Conservation (phyloP, 2,113 vertebrate species). For the Erythrocebus patas region DNA sequence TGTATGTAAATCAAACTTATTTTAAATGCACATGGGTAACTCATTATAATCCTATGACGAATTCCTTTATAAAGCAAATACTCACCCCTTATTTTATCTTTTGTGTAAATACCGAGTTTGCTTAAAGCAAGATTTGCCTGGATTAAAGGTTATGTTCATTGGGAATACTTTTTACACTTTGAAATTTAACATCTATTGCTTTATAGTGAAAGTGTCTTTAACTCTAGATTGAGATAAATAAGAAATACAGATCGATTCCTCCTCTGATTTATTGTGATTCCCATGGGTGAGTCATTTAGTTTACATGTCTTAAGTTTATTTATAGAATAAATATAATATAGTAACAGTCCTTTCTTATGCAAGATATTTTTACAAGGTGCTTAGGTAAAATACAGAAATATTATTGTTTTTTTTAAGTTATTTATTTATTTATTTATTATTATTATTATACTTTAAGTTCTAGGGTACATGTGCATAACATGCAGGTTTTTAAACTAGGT, state of each 20-base stretch:
- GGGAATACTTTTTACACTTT: slow-evolving; percentile 42
- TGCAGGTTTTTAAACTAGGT: background rate
- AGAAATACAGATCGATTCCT: background rate
- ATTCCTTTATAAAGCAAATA: slow-evolving; percentile 66
- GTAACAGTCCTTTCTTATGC: background rate
- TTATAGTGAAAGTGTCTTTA: background rate
- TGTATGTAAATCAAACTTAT: slow-evolving; percentile 34
- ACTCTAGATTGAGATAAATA: slow-evolving; percentile 4
- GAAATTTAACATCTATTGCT: slow-evolving; percentile 45
- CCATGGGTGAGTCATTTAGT: background rate
- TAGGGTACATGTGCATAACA: no score
- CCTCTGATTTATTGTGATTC: background rate
- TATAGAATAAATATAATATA: background rate
- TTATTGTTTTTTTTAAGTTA: background rate
- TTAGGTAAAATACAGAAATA: background rate
- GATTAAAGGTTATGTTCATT: slow-evolving; percentile 59
- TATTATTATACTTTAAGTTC: no score
- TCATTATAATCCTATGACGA: slow-evolving; percentile 33
- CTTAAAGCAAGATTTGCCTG: slow-evolving; percentile 57
- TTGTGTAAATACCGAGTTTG: slow-evolving; percentile 62
- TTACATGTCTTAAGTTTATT: slow-evolving; percentile 8
- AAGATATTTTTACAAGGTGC: background rate
- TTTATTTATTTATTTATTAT: no score
- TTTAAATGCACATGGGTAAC: slow-evolving; percentile 22
- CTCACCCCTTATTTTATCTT: slow-evolving; percentile 57